Evolutionary conservation across 92 coral and sea anemone genomes (phyloP).

Genomic region (Porites lobata): DNA sequence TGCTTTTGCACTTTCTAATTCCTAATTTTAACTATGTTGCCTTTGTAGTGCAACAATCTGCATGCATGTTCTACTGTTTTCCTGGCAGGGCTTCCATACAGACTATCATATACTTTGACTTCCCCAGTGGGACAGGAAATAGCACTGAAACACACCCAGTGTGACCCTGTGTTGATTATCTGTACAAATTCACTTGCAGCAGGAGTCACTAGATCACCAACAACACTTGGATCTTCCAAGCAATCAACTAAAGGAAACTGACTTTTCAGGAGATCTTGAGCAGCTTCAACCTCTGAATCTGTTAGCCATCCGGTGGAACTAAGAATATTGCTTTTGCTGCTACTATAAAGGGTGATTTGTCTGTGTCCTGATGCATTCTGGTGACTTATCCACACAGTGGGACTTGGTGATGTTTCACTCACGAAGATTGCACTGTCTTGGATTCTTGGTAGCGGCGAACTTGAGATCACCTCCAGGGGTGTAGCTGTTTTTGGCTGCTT

Average conservation of each 20-base stretch:
- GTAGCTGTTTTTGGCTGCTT: too few species aligned
- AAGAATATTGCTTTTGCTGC: constrained; percentile 29
- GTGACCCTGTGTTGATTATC: constrained; percentile 27
- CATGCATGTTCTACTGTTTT: constrained; percentile 38
- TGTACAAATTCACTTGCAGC: constrained; percentile 35
- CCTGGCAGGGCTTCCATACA: constrained; percentile 20
- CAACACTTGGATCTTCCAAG: constrained; percentile 23
- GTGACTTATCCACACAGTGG: too few species aligned
- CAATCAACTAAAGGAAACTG: constrained; percentile 19
- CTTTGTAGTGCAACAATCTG: constrained; percentile 15
- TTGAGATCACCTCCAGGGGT: too few species aligned
- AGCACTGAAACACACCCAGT: constrained; percentile 60
- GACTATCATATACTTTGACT: constrained; percentile 35
- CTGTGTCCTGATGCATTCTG: too few species aligned
- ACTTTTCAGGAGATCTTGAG: constrained; percentile 11
- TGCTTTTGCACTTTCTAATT: constrained; percentile 52
- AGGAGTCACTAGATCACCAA: constrained; percentile 20
- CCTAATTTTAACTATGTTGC: constrained; percentile 18
- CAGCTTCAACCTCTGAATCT: constrained; percentile 38
- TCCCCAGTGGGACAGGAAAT: constrained; percentile 29
- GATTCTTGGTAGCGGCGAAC: too few species aligned
- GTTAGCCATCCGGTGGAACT: constrained; percentile 10
- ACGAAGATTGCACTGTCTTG: too few species aligned
- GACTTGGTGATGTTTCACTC: too few species aligned
- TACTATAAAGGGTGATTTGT: neutral